A percentile compares a stretch with the other conserved stretches of the same genome.
These are phyloP conservation scores for Pseudomyrmex dendroicus DNA, from an alignment of 1,140 invertebrate genomes.

Conservation along the genomic window DNA sequence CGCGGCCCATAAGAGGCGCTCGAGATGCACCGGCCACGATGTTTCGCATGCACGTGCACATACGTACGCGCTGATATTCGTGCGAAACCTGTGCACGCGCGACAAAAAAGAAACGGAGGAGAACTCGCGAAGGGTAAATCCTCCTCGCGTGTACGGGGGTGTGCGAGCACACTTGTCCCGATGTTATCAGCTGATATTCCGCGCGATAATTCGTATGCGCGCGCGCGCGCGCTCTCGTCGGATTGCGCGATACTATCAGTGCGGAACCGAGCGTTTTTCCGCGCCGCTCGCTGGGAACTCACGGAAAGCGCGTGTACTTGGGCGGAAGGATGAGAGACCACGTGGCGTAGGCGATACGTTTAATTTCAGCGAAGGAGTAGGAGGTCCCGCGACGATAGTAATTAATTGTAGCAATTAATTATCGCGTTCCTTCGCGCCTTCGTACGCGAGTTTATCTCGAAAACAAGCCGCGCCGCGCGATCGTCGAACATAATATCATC, in stretches of 20 bases:
- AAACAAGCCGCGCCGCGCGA: background rate
- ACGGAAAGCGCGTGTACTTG: conserved; percentile 1
- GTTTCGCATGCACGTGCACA: conserved; percentile 56
- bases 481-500: background rate
- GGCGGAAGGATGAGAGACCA: background rate
- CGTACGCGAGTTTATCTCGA: conserved; percentile 1
- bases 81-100: conserved; percentile 8
- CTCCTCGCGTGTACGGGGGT: conserved; percentile 58
- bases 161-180: conserved; percentile 69
- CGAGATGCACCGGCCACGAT: conserved; percentile 69
- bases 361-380: conserved; percentile 43
- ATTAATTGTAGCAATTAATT: conserved; percentile 57
- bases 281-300: conserved; percentile 27
- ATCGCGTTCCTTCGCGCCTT: conserved; percentile 11
- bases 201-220: conserved; percentile 65
- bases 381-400: conserved; percentile 43
- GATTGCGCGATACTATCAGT: conserved; percentile 69
- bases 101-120: background rate
- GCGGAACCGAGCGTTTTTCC: conserved; percentile 65
- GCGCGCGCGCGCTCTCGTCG: conserved; percentile 11
- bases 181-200: conserved; percentile 74
- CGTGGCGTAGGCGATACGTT: conserved; percentile 54
- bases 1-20: conserved; percentile 71
- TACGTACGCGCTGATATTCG: conserved; percentile 43
- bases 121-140: conserved; percentile 29